Conservation (phyloP, 2,888 invertebrate genomes). For the Pomacea canaliculata region DNA sequence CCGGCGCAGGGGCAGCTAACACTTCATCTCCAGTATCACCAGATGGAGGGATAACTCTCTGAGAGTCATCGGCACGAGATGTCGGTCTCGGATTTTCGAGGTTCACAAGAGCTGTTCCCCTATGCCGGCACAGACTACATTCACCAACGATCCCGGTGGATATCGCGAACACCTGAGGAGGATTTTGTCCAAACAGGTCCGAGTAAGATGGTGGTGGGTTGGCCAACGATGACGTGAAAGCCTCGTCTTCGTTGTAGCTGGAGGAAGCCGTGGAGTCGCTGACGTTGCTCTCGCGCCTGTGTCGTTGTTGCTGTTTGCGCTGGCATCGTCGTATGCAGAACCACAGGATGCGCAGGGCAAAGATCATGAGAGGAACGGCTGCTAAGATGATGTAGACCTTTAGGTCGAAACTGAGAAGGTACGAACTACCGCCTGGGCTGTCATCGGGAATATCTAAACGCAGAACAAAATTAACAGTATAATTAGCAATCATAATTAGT, state of each 20-base stretch:
- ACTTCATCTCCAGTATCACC: neutral
- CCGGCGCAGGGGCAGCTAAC: too few relatives aligned
- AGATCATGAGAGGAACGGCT: constrained; percentile 32
- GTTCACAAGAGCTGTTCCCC: neutral
- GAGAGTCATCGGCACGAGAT: too few relatives aligned
- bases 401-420: constrained; percentile 32
- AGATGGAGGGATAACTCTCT: neutral
- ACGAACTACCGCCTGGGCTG: neutral
- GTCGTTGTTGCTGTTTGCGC: neutral
- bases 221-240: constrained; percentile 25
- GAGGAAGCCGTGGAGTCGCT: neutral
- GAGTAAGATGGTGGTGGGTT: constrained; percentile 33
- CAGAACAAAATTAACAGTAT: neutral
- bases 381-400: constrained; percentile 39
- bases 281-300: neutral
- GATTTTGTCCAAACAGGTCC: constrained; percentile 25
- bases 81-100: too few relatives aligned
- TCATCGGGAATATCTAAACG: constrained; percentile 10
- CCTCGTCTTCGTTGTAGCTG: constrained; percentile 14
- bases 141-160: constrained; percentile 1
- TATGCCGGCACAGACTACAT: neutral
- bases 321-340: constrained; percentile 24
- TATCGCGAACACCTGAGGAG: constrained; percentile 23
- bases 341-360: constrained; percentile 35
- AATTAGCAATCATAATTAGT: too few relatives aligned